phyloP scores from a whole-genome alignment of 1,140 invertebrate species.

The Cherax quadricarinatus region DNA sequence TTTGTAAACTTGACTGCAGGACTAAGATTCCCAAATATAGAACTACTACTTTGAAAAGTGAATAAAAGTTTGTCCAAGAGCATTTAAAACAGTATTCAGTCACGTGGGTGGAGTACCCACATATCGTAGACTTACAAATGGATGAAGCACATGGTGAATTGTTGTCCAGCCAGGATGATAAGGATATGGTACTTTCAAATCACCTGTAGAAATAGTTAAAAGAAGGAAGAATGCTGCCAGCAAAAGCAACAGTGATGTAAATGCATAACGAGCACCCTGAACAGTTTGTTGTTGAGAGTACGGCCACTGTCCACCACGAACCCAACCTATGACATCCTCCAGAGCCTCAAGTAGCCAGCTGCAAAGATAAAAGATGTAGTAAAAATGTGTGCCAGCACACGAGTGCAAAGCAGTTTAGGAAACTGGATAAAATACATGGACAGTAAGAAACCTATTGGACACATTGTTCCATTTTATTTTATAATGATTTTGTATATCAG shows the following conservation, averaged over 20 bases:
- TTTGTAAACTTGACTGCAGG: too few species aligned
- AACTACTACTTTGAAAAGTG: too few species aligned
- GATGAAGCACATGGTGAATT: slow-evolving; percentile 31
- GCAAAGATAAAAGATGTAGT: background rate
- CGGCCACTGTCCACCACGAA: slow-evolving; percentile 29
- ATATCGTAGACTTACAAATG: slow-evolving; percentile 31
- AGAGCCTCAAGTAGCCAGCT: slow-evolving; percentile 30
- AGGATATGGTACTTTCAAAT: slow-evolving; percentile 10
- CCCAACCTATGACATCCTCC: slow-evolving; percentile 27
- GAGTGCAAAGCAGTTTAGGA: too few species aligned
- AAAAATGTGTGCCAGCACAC: background rate
- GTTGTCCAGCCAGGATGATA: slow-evolving; percentile 45
- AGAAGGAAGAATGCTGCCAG: slow-evolving; percentile 45
- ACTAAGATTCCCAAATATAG: too few species aligned
- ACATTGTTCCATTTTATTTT: too few species aligned
- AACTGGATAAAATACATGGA: too few species aligned
- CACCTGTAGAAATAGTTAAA: slow-evolving; percentile 33
- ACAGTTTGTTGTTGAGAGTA: slow-evolving; percentile 39
- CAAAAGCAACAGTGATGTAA: slow-evolving; percentile 34
- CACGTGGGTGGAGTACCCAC: slow-evolving; percentile 20
- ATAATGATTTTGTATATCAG: too few species aligned
- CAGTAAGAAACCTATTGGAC: too few species aligned
- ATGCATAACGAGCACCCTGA: slow-evolving; percentile 34
- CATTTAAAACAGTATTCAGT: background rate
- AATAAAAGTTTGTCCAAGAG: too few species aligned